Percentiles rank a stretch among this genome's conserved stretches.
phyloP scores from a whole-genome alignment of 2,113 vertebrate genomes.

The Menura novaehollandiae region DNA sequence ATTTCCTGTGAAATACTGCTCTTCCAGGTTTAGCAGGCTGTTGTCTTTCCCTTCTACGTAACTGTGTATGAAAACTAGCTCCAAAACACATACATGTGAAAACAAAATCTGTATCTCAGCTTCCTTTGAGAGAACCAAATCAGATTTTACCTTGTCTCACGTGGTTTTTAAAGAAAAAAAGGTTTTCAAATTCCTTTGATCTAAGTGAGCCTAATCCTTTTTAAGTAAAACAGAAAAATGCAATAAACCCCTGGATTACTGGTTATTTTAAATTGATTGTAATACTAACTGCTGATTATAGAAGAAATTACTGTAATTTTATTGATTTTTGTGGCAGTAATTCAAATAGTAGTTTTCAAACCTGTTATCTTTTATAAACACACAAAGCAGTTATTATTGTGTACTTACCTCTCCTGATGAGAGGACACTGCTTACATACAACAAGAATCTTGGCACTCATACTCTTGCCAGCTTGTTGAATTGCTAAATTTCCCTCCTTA shows the following conservation, averaged over 20 bases:
- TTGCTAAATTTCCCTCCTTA: slow-evolving; percentile 89
- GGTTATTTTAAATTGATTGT: neutral
- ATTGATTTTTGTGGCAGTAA: neutral
- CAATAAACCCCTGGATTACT: neutral
- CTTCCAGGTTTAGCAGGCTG: neutral
- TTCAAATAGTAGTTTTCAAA: neutral
- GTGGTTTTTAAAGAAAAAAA: neutral
- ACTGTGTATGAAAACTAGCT: neutral
- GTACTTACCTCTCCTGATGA: slow-evolving; percentile 89
- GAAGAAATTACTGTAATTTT: neutral
- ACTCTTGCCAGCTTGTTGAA: slow-evolving; percentile 94
- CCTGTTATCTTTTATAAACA: neutral
- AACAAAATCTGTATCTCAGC: neutral
- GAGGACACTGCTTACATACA: slow-evolving; percentile 93
- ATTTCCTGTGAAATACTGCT: neutral
- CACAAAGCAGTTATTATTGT: neutral
- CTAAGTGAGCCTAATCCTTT: neutral
- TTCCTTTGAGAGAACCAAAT: neutral
- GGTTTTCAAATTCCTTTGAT: neutral
- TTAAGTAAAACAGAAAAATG: neutral
- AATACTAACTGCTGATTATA: neutral
- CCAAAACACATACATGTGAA: neutral
- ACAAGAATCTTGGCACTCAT: slow-evolving; percentile 92
- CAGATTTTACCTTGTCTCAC: neutral
- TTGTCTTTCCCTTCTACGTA: neutral